Evolutionary conservation across 2,113 vertebrate species (phyloP).

Genomic region (Prietella phreatophila): DNA sequence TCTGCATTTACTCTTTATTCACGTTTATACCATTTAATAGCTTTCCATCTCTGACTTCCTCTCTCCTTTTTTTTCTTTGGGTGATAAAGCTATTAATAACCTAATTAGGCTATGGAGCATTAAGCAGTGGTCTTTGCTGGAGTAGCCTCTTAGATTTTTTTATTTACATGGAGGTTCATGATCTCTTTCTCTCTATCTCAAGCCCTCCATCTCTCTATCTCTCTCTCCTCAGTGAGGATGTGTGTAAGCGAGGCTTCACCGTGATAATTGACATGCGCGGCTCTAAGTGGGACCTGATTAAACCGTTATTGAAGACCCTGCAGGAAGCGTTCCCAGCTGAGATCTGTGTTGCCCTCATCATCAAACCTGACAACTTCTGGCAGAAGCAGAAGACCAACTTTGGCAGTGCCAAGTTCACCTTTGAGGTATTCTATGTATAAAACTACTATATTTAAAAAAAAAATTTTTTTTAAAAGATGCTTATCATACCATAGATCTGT

Average conservation of each 20-base stretch:
- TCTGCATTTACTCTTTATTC: neutral
- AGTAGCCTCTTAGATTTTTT: neutral
- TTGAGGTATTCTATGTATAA: conserved; percentile 79
- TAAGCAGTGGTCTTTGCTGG: conserved; percentile 5
- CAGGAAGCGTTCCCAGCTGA: conserved; percentile 94
- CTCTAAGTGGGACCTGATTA: conserved; percentile 98
- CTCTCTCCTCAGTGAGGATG: conserved; percentile 83
- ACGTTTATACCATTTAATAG: neutral
- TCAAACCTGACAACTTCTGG: conserved; percentile 99
- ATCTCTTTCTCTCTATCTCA: neutral
- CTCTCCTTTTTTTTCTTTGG: neutral
- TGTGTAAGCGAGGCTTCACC: conserved; percentile 96
- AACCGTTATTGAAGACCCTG: conserved; percentile 95
- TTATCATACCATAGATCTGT: neutral
- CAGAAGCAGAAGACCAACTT: conserved; percentile 99
- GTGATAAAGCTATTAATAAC: neutral
- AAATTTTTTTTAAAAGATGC: neutral
- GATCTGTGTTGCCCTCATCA: conserved; percentile 97
- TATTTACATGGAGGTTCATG: neutral
- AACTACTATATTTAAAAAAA: neutral
- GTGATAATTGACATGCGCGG: conserved; percentile 99
- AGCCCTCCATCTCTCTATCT: neutral
- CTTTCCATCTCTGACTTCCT: neutral
- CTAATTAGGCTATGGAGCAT: neutral
- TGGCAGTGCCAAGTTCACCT: conserved; percentile 97